phyloP scores from a whole-genome alignment of 2,113 vertebrate genomes.

The Cynoglossus semilaevis region DNA sequence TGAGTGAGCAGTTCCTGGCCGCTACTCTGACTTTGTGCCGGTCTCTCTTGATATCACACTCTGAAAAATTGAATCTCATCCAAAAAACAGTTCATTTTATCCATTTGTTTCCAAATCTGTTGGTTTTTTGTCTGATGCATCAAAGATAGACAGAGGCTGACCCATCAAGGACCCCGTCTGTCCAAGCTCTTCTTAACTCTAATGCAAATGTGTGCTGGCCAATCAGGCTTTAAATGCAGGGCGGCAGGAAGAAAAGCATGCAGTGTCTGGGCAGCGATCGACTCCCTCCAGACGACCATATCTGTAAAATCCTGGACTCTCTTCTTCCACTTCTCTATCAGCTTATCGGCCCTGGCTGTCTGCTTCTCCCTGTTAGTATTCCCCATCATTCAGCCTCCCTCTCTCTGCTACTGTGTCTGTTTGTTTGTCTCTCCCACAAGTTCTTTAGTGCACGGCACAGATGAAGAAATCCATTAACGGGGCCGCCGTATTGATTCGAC shows the following conservation, averaged over 20 bases:
- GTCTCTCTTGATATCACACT: too few species aligned
- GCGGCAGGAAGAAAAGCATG: constrained; percentile 12
- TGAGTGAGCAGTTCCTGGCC: too few species aligned
- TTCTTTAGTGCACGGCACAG: constrained; percentile 25
- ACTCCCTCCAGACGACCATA: constrained; percentile 40
- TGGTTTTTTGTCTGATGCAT: constrained; percentile 61
- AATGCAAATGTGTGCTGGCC: constrained; percentile 59
- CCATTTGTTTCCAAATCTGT: constrained; percentile 54
- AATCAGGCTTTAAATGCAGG: constrained; percentile 42
- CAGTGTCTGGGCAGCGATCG: constrained; percentile 40
- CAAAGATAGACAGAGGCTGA: constrained; percentile 59
- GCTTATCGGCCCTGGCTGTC: constrained; percentile 25
- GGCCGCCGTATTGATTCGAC: constrained; percentile 33
- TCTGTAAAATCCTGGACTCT: constrained; percentile 34
- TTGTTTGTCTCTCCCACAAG: constrained; percentile 29
- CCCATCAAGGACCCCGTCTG: constrained; percentile 62
- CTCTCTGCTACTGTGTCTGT: constrained; percentile 7
- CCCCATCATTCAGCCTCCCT: constrained; percentile 2
- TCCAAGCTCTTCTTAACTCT: constrained; percentile 46
- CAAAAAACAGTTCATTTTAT: too few species aligned
- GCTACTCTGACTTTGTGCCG: too few species aligned
- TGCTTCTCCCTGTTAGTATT: constrained; percentile 18
- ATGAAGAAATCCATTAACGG: constrained; percentile 52
- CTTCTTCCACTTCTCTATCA: constrained; percentile 8
- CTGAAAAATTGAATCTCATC: too few species aligned